Base-by-base conservation (phyloP, 2,113 vertebrate species). In the Apteryx owenii region DNA sequence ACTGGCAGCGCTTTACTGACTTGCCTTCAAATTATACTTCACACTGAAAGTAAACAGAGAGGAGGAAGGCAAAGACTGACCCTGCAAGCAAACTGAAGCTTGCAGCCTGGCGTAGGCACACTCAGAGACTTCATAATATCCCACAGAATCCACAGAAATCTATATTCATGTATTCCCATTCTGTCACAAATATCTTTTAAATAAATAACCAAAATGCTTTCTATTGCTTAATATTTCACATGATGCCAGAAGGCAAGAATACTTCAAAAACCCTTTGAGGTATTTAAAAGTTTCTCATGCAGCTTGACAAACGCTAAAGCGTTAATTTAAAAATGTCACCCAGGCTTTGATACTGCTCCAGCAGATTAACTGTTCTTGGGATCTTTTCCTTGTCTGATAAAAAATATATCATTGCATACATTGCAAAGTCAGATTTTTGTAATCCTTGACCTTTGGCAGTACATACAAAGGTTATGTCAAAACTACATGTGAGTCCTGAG, bases 251-350 rank as follows among this genome's bases (percentile, higher is more conserved):
- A 93, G 53, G 53, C 33, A 81, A n/a, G 16, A 82, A 71, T 66
- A 85, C 14, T 82, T 70, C 46, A 40, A 77, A 73, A 91, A 61
- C 15, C 65, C 42, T 80, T 5, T 54, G 29, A 65, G 46, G 23
- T 42, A 90, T 73, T 85, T 78, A 64, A 17, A 80, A 85, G 38
- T 4, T 42, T 78, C 85, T 50, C 4, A 3, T 40, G 20, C 53
- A 83, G 62, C 69, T 88, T 79, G 69, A 64, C 87, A 80, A 83
- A 91, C 9, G 70, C 19, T n/a, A 11, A 25, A 83, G 33, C 46
- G 33, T 78, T 83, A n/a, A 60, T 80, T 96, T 93, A 58, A 72
- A 96, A 96, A 90, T 69, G 54, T 69, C 81, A 89, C 7, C 4
- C 81, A 83, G 42, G 48, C 42, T 89, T 71, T 46, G 40, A 82